phyloP scores from a whole-genome alignment of 2,888 invertebrate species.

The Drosophila vallismaia region DNA sequence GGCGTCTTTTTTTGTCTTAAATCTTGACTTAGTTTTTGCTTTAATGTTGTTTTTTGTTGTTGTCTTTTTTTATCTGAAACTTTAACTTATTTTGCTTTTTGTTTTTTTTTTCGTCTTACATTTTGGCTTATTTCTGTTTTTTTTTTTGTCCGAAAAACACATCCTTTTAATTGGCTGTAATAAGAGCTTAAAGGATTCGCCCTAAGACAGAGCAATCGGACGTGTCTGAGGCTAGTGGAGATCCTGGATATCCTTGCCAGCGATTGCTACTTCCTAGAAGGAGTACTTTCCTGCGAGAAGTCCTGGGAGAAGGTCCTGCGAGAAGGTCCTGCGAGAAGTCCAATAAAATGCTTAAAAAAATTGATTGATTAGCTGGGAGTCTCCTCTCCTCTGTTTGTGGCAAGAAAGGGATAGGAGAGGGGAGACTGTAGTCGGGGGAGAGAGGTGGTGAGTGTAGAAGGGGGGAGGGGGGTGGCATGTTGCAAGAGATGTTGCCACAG shows the following conservation, averaged over 20 bases:
- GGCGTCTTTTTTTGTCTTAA: too few relatives aligned
- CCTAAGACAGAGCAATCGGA: constrained; percentile 13
- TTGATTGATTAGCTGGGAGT: constrained; percentile 67
- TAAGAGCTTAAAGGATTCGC: constrained; percentile 52
- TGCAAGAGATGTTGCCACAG: constrained; percentile 8
- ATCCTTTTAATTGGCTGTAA: constrained; percentile 57
- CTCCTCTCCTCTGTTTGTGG: not conserved
- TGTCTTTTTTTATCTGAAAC: too few relatives aligned
- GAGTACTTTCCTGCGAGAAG: too few relatives aligned
- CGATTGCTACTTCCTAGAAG: too few relatives aligned
- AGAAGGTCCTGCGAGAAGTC: constrained; percentile 15
- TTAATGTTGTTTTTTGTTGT: too few relatives aligned
- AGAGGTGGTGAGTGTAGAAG: too few relatives aligned
- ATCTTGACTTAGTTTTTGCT: too few relatives aligned
- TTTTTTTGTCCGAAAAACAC: constrained; percentile 14
- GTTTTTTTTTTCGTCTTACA: too few relatives aligned
- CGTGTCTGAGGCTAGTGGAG: not conserved
- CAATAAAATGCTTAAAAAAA: constrained; percentile 61
- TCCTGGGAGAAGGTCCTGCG: too few relatives aligned
- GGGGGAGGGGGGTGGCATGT: not conserved
- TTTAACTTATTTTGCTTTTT: too few relatives aligned
- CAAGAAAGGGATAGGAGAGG: not conserved
- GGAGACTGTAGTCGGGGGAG: too few relatives aligned
- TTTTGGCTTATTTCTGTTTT: too few relatives aligned
- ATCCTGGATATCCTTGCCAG: not conserved